Percentiles rank a stretch among this genome's conserved stretches.
Conservation (phyloP, 2,797 vertebrate genomes). For the Arctocebus calabarensis region DNA sequence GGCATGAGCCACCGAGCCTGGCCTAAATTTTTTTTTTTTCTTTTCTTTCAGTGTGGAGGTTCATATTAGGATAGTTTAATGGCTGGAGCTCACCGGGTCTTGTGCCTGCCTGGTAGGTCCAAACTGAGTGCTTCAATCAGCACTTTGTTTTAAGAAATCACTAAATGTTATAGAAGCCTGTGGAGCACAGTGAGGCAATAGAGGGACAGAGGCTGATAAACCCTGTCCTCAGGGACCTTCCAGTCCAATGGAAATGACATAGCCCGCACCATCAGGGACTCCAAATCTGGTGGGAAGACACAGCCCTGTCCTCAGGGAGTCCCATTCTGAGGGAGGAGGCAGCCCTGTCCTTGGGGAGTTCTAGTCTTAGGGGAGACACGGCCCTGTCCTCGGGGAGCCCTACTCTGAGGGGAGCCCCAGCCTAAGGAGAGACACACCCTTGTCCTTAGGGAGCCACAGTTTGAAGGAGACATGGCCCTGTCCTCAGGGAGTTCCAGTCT, state of each 20-base stretch:
- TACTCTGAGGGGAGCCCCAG: too few relatives aligned
- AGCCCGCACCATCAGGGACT: not conserved
- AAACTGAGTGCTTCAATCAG: not conserved
- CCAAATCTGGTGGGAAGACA: not conserved
- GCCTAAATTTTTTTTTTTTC: slow-evolving; percentile 55
- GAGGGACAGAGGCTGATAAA: not conserved
- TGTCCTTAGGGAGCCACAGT: not conserved
- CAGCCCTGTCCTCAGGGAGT: not conserved
- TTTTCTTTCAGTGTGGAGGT: not conserved
- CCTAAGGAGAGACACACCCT: not conserved
- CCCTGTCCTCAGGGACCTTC: not conserved
- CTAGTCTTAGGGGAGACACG: too few relatives aligned
- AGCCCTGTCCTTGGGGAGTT: not conserved
- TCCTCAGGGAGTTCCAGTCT: not conserved
- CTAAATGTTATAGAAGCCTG: not conserved
- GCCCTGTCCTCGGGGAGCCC: too few relatives aligned
- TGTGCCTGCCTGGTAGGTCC: not conserved
- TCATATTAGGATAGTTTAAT: not conserved
- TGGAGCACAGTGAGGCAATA: not conserved
- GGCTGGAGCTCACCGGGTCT: not conserved
- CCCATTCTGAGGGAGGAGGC: not conserved
- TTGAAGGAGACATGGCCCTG: not conserved
- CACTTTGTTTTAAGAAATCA: not conserved
- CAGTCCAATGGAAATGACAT: rapidly evolving
- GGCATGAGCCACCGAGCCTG: too few relatives aligned